These are phyloP conservation scores for Cirrhinus mrigala DNA, from an alignment of 2,797 vertebrate genomes.

Conservation along the genomic window DNA sequence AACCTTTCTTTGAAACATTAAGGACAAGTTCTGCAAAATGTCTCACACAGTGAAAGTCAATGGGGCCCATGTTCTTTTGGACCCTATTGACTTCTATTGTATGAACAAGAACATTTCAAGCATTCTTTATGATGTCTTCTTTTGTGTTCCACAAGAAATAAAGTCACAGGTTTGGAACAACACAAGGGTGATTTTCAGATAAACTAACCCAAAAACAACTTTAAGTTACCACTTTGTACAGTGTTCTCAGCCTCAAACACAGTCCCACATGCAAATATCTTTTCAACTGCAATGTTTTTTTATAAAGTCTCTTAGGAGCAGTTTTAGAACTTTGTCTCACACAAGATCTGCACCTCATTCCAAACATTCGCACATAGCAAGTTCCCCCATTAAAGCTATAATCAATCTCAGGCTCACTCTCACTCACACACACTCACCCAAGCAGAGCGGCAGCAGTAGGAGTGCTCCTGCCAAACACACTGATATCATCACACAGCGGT, in stretches of 20 bases:
- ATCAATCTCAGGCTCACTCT: neutral
- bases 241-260: neutral
- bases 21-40: neutral
- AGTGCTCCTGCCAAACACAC: slow-evolving; percentile 60
- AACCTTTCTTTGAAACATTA: neutral
- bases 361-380: slow-evolving; percentile 2
- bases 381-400: neutral
- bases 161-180: neutral
- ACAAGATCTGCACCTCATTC: neutral
- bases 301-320: neutral
- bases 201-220: neutral
- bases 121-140: neutral
- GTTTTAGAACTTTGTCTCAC: neutral
- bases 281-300: neutral
- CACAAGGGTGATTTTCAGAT: neutral
- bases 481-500: slow-evolving; percentile 57
- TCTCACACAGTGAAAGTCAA: neutral
- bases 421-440: slow-evolving; percentile 61
- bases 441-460: slow-evolving; percentile 56
- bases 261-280: slow-evolving; percentile 44
- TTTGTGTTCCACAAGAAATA: neutral
- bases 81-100: neutral
- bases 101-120: neutral
- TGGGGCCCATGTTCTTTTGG: neutral
- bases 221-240: neutral